phyloP scores from a whole-genome alignment of 1,140 invertebrate species.

The Drosophila kohkoa region DNA sequence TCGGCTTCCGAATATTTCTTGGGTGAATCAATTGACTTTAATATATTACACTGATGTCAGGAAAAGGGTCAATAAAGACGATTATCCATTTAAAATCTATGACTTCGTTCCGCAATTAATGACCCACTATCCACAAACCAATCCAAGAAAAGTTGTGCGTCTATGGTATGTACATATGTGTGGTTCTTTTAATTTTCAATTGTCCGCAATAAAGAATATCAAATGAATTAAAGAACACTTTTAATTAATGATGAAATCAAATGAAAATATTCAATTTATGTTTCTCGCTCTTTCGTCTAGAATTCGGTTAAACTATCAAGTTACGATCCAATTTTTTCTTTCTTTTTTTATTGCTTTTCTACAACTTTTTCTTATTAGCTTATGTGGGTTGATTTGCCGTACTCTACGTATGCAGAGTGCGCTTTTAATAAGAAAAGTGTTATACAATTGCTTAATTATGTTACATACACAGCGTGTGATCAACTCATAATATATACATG shows the following conservation, averaged over 20 bases:
- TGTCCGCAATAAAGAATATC: conserved; percentile 52
- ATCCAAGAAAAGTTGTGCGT: conserved; percentile 14
- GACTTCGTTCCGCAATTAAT: conserved; percentile 47
- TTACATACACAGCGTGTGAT: neutral
- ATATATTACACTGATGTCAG: conserved; percentile 43
- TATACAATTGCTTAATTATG: neutral
- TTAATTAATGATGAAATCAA: conserved; percentile 56
- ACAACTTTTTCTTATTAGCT: conserved; percentile 5
- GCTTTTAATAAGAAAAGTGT: neutral
- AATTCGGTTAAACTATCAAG: conserved; percentile 30
- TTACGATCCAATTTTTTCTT: conserved; percentile 26
- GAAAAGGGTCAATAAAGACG: conserved; percentile 49
- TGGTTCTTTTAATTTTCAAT: conserved; percentile 43
- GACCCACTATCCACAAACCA: conserved; percentile 35
- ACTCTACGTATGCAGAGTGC: neutral
- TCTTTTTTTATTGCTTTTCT: conserved; percentile 15
- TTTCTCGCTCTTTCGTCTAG: conserved; percentile 8
- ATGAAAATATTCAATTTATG: conserved; percentile 54
- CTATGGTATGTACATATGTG: conserved; percentile 13
- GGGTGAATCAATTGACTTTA: conserved; percentile 37
- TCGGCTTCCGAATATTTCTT: neutral
- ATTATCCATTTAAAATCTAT: conserved; percentile 60
- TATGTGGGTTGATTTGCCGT: conserved; percentile 1
- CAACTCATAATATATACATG: neutral
- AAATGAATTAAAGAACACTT: conserved; percentile 50